Evolutionary conservation across 2,113 vertebrate genomes (phyloP), one percentile per base, ranked within the genome.

Genomic region (Ivindomyrus marchei): DNA sequence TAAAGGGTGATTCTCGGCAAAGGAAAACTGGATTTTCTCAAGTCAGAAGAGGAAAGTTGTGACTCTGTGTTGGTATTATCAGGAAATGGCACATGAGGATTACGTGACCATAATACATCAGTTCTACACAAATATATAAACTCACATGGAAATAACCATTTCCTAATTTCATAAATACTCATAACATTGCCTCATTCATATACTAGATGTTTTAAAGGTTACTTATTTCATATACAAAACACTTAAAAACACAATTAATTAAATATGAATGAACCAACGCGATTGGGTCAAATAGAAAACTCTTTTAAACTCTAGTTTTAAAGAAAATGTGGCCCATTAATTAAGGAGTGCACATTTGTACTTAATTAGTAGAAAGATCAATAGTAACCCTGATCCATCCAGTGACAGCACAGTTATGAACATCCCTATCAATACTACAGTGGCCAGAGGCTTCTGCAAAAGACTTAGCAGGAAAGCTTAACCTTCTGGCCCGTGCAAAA

Each of bases 281-380:
- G 36, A 80, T 42, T 80, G 36, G 36, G 74, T 42, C 36, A 80
- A 42, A 36, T 19, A 80, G 31, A 80, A 74, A 74, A 77, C 13
- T 39, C 66, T 74, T n/a, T 39, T 7, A 39, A 56, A 56, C 53
- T 56, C 53, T 80, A 80, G 36, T 42, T 80, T 80, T 19, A 42
- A 80, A 39, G 13, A 80, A 42, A 80, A 42, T 42, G 4, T 77
- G 70, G 70, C 70, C 70, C 70, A 77, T 77, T 77, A 36, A 77
- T 77, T 77, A 77, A 77, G 70, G 19, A 39, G 70, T 7, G 70
- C 70, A 19, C 70, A 17, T 39, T 77, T 42, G 74, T 36, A 80
- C 74, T 80, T 80, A 80, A 80, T 80, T 80, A 80, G 74, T 42
- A 80, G 74, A 42, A 15, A 80, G 36, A 80, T 80, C 74, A 80